Evolutionary conservation across 37 sponge, comb jelly and placozoan genomes (phyloP).

Genomic region (Beroe ovata): DNA sequence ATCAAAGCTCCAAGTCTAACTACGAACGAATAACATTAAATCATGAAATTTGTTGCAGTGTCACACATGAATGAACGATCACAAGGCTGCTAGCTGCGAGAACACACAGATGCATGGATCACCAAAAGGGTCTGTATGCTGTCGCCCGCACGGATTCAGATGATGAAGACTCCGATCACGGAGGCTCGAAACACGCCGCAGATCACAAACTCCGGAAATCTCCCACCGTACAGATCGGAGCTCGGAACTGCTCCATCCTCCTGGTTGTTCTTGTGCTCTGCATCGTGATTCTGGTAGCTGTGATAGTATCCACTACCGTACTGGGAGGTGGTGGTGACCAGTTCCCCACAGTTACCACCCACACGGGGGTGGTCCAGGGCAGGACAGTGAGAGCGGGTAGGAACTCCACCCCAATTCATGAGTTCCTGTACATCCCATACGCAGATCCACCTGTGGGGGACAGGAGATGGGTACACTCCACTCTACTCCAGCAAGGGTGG

Average conservation of each 20-base stretch:
- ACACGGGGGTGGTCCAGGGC: neutral
- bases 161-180: too few species aligned
- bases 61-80: too few species aligned
- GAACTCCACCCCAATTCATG: neutral
- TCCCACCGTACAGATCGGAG: too few species aligned
- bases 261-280: neutral
- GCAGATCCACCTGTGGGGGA: conserved; percentile 34
- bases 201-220: too few species aligned
- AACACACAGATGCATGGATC: too few species aligned
- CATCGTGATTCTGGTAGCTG: neutral
- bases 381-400: neutral
- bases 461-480: conserved; percentile 46
- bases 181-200: too few species aligned
- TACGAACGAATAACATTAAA: too few species aligned
- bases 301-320: neutral
- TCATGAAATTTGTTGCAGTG: too few species aligned
- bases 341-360: neutral
- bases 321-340: neutral
- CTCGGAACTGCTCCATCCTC: neutral
- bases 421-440: conserved; percentile 47
- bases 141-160: too few species aligned
- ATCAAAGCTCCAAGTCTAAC: too few species aligned
- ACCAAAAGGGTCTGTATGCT: too few species aligned
- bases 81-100: too few species aligned
- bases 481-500: neutral